These are phyloP conservation scores for Cathartes aura DNA, from an alignment of 2,113 vertebrate genomes.

Conservation along the genomic window DNA sequence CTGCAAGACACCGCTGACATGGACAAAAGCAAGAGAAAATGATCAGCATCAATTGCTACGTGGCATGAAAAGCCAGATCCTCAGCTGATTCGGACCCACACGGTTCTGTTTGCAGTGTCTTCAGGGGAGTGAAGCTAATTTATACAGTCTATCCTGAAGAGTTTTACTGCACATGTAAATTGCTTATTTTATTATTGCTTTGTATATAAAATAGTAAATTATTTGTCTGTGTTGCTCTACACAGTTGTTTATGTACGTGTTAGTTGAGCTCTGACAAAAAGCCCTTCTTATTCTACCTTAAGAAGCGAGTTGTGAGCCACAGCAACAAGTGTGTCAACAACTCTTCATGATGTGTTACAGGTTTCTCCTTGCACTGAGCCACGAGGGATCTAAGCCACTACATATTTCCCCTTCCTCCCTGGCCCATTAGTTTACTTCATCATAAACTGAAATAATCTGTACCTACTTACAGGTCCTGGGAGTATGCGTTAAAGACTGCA, in stretches of 20 bases:
- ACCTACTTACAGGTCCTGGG: not conserved
- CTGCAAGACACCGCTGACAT: not conserved
- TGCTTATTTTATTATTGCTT: not conserved
- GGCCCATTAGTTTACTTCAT: not conserved
- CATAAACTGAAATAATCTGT: not conserved
- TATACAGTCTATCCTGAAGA: not conserved
- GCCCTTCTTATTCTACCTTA: not conserved
- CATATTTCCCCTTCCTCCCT: not conserved
- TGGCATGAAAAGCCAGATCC: not conserved
- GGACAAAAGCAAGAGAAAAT: not conserved
- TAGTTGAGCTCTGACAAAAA: not conserved
- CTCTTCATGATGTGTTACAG: not conserved
- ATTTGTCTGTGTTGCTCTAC: not conserved
- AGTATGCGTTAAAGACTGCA: not conserved
- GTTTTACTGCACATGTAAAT: not conserved
- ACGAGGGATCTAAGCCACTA: not conserved
- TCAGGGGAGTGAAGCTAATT: not conserved
- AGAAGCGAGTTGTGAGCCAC: not conserved
- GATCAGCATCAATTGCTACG: not conserved
- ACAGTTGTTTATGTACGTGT: not conserved
- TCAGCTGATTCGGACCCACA: not conserved
- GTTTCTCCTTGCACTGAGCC: not conserved
- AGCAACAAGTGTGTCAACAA: not conserved
- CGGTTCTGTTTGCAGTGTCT: accelerated
- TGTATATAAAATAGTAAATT: not conserved